Evolutionary conservation across 2,113 vertebrate species (phyloP).

Genomic region (Burhinus oedicnemus): DNA sequence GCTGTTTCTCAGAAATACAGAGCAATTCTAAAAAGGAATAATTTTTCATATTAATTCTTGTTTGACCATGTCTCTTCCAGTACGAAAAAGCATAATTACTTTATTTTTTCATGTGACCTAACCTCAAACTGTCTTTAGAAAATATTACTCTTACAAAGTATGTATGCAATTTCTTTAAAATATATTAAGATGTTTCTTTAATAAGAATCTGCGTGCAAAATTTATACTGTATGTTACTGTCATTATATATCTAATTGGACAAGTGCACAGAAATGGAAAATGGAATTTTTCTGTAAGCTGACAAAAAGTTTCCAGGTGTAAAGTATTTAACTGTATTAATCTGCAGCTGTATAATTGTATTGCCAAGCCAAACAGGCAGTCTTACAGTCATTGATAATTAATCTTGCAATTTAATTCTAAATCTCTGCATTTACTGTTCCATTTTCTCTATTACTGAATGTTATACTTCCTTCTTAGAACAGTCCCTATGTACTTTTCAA

Average conservation of each 20-base stretch:
- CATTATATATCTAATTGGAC: constrained; percentile 34
- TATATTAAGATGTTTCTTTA: constrained; percentile 37
- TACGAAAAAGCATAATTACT: background rate
- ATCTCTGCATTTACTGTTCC: background rate
- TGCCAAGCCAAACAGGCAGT: background rate
- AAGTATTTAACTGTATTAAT: background rate
- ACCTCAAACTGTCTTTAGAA: constrained; percentile 14
- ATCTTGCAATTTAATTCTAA: constrained; percentile 19
- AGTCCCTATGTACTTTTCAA: background rate
- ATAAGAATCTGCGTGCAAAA: constrained; percentile 2
- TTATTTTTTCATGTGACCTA: constrained; percentile 23
- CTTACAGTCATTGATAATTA: background rate
- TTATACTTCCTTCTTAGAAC: background rate
- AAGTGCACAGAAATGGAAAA: constrained; percentile 43
- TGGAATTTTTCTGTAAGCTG: background rate
- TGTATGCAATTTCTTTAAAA: background rate
- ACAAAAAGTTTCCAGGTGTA: constrained; percentile 35
- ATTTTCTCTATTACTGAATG: background rate
- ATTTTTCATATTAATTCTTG: constrained; percentile 2
- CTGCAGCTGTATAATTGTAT: background rate
- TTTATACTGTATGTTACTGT: constrained; percentile 4
- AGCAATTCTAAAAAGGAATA: background rate
- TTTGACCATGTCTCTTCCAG: constrained; percentile 16
- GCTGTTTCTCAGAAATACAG: constrained; percentile 16
- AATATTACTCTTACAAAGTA: constrained; percentile 22